These are phyloP conservation scores for Cephalopterus ornatus DNA, from an alignment of 2,113 vertebrate species.

Conservation along the genomic window DNA sequence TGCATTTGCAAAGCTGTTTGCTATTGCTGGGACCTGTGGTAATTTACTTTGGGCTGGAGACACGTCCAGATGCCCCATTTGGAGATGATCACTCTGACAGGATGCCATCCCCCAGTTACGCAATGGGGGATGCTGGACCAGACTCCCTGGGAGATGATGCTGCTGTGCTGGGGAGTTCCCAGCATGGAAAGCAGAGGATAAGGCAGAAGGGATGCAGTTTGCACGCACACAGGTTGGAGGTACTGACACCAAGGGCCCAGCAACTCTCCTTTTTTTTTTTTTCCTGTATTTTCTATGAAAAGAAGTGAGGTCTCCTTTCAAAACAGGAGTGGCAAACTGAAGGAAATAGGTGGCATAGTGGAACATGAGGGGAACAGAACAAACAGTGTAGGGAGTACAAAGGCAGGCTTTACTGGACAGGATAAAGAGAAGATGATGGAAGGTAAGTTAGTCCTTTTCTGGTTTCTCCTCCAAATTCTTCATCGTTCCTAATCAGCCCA, in stretches of 20 bases:
- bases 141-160: neutral
- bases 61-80: neutral
- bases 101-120: neutral
- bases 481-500: neutral
- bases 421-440: neutral
- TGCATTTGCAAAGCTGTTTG: neutral
- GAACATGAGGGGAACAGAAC: neutral
- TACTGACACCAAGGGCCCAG: neutral
- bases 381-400: accelerated
- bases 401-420: neutral
- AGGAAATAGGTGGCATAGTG: neutral
- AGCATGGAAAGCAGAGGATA: accelerated
- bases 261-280: neutral
- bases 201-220: neutral
- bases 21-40: neutral
- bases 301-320: neutral
- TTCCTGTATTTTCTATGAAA: neutral
- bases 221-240: neutral
- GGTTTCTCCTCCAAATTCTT: neutral
- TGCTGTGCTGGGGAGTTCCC: neutral
- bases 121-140: neutral
- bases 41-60: neutral
- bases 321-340: neutral
- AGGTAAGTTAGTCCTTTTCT: neutral
- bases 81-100: neutral